Evolutionary conservation across 2,888 invertebrate genomes (phyloP), one percentile per base, ranked within the genome.

Genomic region (Cenopis cana): DNA sequence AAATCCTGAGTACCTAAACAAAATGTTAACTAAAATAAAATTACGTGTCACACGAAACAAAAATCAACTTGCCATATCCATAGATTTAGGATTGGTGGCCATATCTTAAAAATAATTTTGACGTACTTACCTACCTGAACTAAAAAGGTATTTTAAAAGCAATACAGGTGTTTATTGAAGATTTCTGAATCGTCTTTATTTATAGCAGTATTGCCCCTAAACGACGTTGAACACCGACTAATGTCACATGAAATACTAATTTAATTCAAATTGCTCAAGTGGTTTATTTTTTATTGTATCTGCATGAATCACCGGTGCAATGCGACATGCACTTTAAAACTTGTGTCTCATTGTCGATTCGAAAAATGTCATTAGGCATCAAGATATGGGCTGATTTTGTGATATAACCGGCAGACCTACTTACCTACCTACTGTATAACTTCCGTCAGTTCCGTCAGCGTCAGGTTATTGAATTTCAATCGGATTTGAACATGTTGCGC

Each of bases 341-440:
- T 66, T 67, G 66, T 61, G 54, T 61, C 14, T 55, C 36, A 55
- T 46, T 20, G 46, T 52, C 36, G 60, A 55, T 54, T 61, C 38
- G 67, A 56, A 67, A 71, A 71, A 71, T 71, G 71, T 67, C 67
- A 71, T 66, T 67, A 71, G 60, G 41, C 54, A 38, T 9, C 55
- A 29, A 38, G 14, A 52, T 54, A 64, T 54, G n/a, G n/a, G 24
- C 24, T 24, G 24, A 24, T 24, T 24, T 24, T 24, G 24, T 24
- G 24, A 24, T 24, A 24, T 24, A 24, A 24, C 24, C 24, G 4
- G 24, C 24, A 24, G 4, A 24, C 24, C 2, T 24, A 24, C 24
- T n/a, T n/a, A n/a, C n/a, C n/a, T n/a, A n/a, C n/a, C n/a, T 24
- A 24, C 24, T 24, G 24, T 24, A 24, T 24, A 4, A 24, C 24